Evolutionary conservation across 2,797 vertebrate genomes (phyloP), one percentile per base, ranked within the genome.

Genomic region (Valencia hispanica): DNA sequence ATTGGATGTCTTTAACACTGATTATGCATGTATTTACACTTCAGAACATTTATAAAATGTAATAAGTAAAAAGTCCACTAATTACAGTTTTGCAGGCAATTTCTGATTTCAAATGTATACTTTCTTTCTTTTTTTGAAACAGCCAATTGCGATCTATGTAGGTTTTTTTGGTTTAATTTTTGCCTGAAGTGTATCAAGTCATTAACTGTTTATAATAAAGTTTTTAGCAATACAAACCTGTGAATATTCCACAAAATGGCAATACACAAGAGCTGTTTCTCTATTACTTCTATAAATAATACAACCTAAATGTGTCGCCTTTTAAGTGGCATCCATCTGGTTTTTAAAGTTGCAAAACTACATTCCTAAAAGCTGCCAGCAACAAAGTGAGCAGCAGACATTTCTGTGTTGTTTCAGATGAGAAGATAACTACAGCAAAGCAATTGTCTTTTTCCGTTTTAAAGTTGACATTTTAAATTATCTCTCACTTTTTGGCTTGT

Each of bases 381-480:
- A 68, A 22, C 65, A 27, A n/a, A 41, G 65, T 18, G n/a, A 43
- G 25, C 65, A 45, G 65, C 65, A 68, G 39, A 25, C 17, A n/a
- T 43, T n/a, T n/a, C 25, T 63, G 63, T 66, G 39, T 14, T 68
- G 7, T 65, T 78, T 63, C 22, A 63, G 25, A 66, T 34, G 6
- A 68, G 51, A 79, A 59, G 71, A 84, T 72, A 47, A 34, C 22
- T 36, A 61, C 63, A 77, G 78, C 30, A 65, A 43, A 78, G 68
- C 63, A 50, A 48, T 39, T 30, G 47, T 70, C 72, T 72, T 75
- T 79, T 73, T 63, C 48, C 25, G 20, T n/a, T 68, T 68, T 45
- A 43, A 68, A 68, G 53, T 74, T 47, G 73, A 83, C 48, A 65
- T 78, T 65, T 72, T 82, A 51, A 61, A 50, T 75, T 65, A 30